Evolutionary conservation across 2,888 invertebrate species (phyloP).

Genomic region (Agriopis marginaria): DNA sequence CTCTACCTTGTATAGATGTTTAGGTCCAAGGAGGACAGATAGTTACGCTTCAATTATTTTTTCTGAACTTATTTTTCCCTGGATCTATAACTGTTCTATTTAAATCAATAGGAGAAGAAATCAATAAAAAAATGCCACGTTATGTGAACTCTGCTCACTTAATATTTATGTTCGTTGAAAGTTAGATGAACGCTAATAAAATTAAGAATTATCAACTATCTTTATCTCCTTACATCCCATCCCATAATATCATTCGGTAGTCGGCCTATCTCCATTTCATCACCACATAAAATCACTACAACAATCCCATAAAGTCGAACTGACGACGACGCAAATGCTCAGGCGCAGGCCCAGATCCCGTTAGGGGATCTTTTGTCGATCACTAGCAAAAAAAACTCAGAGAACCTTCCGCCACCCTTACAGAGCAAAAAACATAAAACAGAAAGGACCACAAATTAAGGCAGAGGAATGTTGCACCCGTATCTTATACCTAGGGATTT

Average conservation of each 20-base stretch:
- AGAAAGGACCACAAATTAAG: constrained; percentile 83
- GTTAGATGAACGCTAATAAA: no score
- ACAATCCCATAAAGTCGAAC: constrained; percentile 47
- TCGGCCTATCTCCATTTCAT: constrained; percentile 35
- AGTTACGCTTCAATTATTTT: no score
- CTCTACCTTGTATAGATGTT: no score
- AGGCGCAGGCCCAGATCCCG: constrained; percentile 67
- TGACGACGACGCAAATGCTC: constrained; percentile 48
- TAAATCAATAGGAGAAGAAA: no score
- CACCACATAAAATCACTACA: constrained; percentile 43
- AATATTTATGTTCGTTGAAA: no score
- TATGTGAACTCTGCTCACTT: no score
- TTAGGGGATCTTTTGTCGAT: constrained; percentile 79
- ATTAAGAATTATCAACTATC: no score
- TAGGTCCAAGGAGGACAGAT: no score
- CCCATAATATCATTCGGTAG: constrained; percentile 25
- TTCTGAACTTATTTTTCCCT: no score
- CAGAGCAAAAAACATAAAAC: constrained; percentile 79
- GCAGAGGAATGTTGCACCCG: constrained; percentile 82
- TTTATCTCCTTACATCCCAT: no score
- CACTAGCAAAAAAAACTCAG: constrained; percentile 73
- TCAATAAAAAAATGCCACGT: no score
- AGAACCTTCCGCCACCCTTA: constrained; percentile 73
- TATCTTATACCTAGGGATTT: constrained; percentile 63
- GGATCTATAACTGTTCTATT: no score